Evolutionary conservation across 2,113 vertebrate genomes (phyloP), one percentile per base, ranked within the genome.

Genomic region (Bettongia penicillata): DNA sequence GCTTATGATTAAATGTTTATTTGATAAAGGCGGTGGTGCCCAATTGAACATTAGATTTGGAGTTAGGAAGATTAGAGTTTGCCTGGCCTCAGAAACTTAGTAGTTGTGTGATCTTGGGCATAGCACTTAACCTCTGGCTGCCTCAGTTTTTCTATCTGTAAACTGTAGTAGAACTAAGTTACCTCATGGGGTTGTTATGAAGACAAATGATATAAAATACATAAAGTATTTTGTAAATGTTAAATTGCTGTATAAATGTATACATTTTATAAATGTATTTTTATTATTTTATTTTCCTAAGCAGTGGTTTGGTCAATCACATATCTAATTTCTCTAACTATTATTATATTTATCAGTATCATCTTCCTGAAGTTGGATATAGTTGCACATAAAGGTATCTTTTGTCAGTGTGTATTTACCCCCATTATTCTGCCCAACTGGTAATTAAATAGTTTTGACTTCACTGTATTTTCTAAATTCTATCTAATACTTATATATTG

Each of bases 131-230:
- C 26, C 37, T 89, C 37, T 91, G n/a, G 96, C n/a, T 43, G 48
- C 90, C 49, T 96, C 48, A 3, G 14, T 26, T 48, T 93, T n/a
- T 26, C 90, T 89, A n/a, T 28, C 89, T 89, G 48, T 23, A 31
- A 95, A 51, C 26, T 90, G 14, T 95, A 47, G 93, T 92, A 91
- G 48, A 90, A 37, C 57, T 48, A 48, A 84, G 16, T 43, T 53
- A n/a, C 61, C 50, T 93, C 12, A 8, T 5, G 91, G 93, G 52
- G 89, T 52, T 55, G 19, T 95, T 90, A 16, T 6, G n/a, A 84
- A 84, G 23, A 3, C 89, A 92, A 94, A 50, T 94, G 37, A 23
- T 84, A 84, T 84, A 84, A 68, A 84, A 43, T 43, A 84, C 0
- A 8, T 43, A 22, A 84, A 84, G 5, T 84, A 84, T 43, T 84